Base-by-base conservation (phyloP, 2,888 invertebrate genomes). In the Scrobipalpa costella region DNA sequence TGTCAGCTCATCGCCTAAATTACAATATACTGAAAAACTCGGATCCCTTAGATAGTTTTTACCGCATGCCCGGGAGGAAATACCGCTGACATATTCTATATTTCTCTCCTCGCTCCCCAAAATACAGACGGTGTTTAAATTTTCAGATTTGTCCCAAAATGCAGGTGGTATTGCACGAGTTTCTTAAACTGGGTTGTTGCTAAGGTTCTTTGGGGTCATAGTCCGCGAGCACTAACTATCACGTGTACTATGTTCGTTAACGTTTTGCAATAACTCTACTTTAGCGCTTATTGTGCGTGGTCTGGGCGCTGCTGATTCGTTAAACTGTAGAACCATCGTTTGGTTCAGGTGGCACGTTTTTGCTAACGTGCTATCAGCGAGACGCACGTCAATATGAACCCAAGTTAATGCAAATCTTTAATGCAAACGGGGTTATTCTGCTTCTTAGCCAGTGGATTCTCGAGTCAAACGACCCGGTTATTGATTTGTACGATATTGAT, bases 251-350 rank as follows among this genome's bases (percentile, higher is more conserved):
- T 40, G 7, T 61, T 57, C 47, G 40, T 68, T 62, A 40, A 40
- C 34, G 61, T 68, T 69, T 68, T 71, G 70, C 66, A 69, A 71
- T 63, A 65, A 55, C 60, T 58, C 64, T 63, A 63, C 63, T 65
- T 13, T 67, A 68, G 64, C 68, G 73, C 71, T 71, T 67, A 71
- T 62, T 70, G 66, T 70, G 61, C 34, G 61, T 21, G 6, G 71
- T 70, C 69, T 69, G 66, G 63, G 61, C 58, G 60, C 63, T 71
- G 74, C 73, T 73, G 71, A 74, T 70, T 74, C 69, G 40, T 21
- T 50, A 64, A 68, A 59, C 66, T 61, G 49, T 59, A 62, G 58
- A 61, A 62, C 44, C 62, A 57, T 38, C 61, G 63, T 21, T 52
- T 34, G 68, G 67, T 63, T 38, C 61, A 63, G 58, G 27, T 44